Percentiles rank a stretch among this genome's conserved stretches.
Conservation (phyloP, 2,113 vertebrate genomes). For the Nicator chloris region DNA sequence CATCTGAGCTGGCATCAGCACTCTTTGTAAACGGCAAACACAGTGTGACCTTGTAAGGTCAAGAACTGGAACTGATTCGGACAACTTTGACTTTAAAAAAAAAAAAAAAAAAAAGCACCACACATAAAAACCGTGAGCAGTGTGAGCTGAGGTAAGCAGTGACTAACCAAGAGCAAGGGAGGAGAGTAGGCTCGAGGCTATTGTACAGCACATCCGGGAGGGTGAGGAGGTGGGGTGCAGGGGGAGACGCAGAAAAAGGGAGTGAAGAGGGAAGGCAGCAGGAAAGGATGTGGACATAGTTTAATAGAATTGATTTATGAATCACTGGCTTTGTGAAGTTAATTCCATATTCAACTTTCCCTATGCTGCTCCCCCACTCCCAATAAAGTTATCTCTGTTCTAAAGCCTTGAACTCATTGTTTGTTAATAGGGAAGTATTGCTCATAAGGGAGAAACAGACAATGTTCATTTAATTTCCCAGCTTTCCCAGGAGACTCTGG, state of each 20-base stretch:
- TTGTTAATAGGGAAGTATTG: slow-evolving; percentile 51
- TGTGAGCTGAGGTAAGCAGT: background rate
- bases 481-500: slow-evolving; percentile 24
- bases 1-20: background rate
- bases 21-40: background rate
- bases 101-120: background rate
- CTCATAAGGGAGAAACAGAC: slow-evolving; percentile 42
- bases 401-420: slow-evolving; percentile 50
- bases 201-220: background rate
- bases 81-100: background rate
- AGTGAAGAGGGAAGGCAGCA: background rate
- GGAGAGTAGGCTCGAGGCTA: background rate
- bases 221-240: background rate
- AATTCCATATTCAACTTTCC: slow-evolving; percentile 39
- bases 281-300: slow-evolving; percentile 38
- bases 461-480: slow-evolving; percentile 35
- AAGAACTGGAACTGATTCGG: background rate
- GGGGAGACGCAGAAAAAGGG: background rate
- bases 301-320: slow-evolving; percentile 45
- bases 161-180: slow-evolving; percentile 15
- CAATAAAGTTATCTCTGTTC: slow-evolving; percentile 3
- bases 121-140: background rate
- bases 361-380: background rate
- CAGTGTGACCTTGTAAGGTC: background rate
- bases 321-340: slow-evolving; percentile 26